Evolutionary conservation across 2,113 vertebrate species (phyloP), one percentile per base, ranked within the genome.

Genomic region (Pangasianodon hypophthalmus): DNA sequence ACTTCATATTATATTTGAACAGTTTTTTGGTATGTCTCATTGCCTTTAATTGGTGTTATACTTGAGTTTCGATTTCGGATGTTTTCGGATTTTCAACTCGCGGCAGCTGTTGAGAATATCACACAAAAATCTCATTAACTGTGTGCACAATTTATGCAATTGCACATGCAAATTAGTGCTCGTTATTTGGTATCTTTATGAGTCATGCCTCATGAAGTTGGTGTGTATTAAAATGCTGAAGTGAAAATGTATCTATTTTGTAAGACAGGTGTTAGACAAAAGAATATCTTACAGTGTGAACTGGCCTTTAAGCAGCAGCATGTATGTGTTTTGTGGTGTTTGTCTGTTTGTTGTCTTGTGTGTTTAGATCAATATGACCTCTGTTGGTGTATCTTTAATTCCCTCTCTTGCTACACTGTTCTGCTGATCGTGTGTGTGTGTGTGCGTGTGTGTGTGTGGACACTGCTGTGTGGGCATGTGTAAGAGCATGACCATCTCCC

Each of bases 91-190:
- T 83, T 24, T 0, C 9, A 83, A 83, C 32, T 58, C 8, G 54
- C 18, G 7, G 54, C 19, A 83, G 81, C 19, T 58, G 81, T 58
- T 58, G 81, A 26, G 54, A 58, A 83, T 83, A 56, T 11, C 75
- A 37, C 52, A 37, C 52, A 32, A 52, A 82, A 83, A 54, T 82
- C 48, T 82, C 79, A 82, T 82, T 82, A 82, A 82, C 29, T 54
- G 29, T 37, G 79, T 56, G 79, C 79, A 54, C 29, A 52, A 81
- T 81, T 83, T 37, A 56, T 37, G 80, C 52, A 37, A 24, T 56
- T 58, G 80, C 80, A 83, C 52, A 56, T 83, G 80, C 80, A 56
- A 83, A 83, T 83, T 83, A 83, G 52, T 19, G 80, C 37, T 54
- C 8, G 18, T 56, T 56, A 83, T 83, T 54, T 83, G 79, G 14